These are phyloP conservation scores for Oxyruncus cristatus DNA, from an alignment of 2,113 vertebrate species.

Conservation along the genomic window DNA sequence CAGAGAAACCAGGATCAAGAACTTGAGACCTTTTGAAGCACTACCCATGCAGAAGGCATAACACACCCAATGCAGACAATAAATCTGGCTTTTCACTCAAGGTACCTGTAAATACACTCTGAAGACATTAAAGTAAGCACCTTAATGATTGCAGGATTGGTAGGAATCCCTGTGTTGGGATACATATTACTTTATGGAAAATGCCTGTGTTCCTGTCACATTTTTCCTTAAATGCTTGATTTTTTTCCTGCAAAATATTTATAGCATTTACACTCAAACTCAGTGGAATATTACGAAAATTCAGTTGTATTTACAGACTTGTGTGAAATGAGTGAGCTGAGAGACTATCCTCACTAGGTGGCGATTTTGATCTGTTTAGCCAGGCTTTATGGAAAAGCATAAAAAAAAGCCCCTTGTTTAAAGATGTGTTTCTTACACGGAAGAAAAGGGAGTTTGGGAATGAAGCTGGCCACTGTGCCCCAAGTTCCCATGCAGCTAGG, in stretches of 20 bases:
- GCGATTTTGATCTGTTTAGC: background rate
- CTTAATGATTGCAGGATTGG: background rate
- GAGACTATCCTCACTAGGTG: conserved; percentile 51
- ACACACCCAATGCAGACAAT: background rate
- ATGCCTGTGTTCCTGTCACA: background rate
- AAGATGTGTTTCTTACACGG: background rate
- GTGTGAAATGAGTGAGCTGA: background rate
- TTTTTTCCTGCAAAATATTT: background rate
- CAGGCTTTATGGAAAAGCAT: background rate
- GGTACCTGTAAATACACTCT: background rate
- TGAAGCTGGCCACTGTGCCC: fast-evolving
- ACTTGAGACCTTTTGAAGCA: background rate
- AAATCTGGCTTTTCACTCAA: background rate
- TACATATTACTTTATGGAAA: background rate
- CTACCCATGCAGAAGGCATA: background rate
- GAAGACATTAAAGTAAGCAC: background rate
- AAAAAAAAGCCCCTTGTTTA: background rate
- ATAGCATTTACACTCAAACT: background rate
- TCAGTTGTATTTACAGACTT: background rate
- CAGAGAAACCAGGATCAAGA: background rate
- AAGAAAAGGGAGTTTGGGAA: background rate
- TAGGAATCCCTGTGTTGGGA: background rate
- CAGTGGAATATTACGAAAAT: background rate
- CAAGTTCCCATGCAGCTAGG: fast-evolving
- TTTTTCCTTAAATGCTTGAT: background rate